phyloP scores from a whole-genome alignment of 1,140 invertebrate species.

The Ephestia elutella region DNA sequence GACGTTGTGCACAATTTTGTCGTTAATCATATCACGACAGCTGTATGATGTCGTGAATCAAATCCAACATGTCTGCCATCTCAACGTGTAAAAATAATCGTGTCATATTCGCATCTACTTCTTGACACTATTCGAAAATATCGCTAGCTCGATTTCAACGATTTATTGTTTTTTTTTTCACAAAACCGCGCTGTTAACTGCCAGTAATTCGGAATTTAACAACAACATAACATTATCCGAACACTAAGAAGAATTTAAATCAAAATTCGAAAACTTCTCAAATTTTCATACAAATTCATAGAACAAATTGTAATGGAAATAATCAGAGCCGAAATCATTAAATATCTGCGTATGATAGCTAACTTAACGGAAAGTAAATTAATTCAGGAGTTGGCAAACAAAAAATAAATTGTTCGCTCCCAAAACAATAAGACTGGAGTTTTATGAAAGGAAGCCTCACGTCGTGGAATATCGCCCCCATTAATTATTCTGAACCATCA shows the following conservation, averaged over 20 bases:
- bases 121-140: not conserved
- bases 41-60: conserved; percentile 13
- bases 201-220: not conserved
- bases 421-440: conserved; percentile 55
- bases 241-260: conserved; percentile 21
- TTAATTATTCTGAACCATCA: conserved; percentile 62
- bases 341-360: conserved; percentile 49
- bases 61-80: conserved; percentile 14
- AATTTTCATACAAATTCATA: conserved; percentile 7
- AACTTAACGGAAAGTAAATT: conserved; percentile 38
- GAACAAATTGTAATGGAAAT: not conserved
- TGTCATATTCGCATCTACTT: not conserved
- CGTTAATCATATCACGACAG: conserved; percentile 27
- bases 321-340: conserved; percentile 20
- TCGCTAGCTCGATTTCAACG: not conserved
- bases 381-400: conserved; percentile 55
- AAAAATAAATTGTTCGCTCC: conserved; percentile 53
- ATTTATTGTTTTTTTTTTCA: not conserved
- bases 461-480: conserved; percentile 33
- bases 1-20: conserved; percentile 28
- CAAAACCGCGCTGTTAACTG: not conserved
- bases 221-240: conserved; percentile 4
- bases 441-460: conserved; percentile 60
- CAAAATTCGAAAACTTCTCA: conserved; percentile 16
- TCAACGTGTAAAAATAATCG: conserved; percentile 5